Evolutionary conservation across 2,797 vertebrate genomes (phyloP).

Genomic region (Coccyzus lansbergi): DNA sequence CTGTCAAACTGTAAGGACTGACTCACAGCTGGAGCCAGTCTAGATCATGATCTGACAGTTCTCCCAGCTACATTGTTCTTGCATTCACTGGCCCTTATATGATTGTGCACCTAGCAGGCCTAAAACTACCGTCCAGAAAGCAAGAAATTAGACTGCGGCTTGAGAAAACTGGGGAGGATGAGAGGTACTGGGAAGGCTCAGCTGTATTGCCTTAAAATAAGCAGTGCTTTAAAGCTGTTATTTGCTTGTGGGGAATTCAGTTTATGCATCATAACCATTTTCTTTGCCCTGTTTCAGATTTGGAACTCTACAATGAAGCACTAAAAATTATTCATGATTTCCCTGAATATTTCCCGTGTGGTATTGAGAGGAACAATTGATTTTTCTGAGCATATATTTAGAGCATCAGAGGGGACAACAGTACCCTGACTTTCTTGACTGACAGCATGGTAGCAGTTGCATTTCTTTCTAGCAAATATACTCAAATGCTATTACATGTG

Average conservation of each 20-base stretch:
- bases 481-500: not conserved
- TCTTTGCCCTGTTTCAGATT: constrained; percentile 78
- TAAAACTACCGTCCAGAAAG: not conserved
- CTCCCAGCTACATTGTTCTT: fast-evolving
- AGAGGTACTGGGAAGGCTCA: not conserved
- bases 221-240: not conserved
- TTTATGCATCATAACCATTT: not conserved
- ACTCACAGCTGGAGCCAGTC: not conserved
- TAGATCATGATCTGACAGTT: not conserved
- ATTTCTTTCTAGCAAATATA: not conserved
- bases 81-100: not conserved
- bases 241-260: not conserved
- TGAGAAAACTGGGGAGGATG: not conserved
- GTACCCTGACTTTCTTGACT: not conserved
- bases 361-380: constrained; percentile 77
- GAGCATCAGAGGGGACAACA: not conserved
- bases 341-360: constrained; percentile 88
- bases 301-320: constrained; percentile 91
- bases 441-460: not conserved
- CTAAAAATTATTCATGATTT: constrained; percentile 91
- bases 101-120: not conserved
- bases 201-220: not conserved
- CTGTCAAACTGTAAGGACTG: not conserved
- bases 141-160: not conserved
- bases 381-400: not conserved